phyloP scores from a whole-genome alignment of 1,140 invertebrate species.

The Hyles vespertilio region DNA sequence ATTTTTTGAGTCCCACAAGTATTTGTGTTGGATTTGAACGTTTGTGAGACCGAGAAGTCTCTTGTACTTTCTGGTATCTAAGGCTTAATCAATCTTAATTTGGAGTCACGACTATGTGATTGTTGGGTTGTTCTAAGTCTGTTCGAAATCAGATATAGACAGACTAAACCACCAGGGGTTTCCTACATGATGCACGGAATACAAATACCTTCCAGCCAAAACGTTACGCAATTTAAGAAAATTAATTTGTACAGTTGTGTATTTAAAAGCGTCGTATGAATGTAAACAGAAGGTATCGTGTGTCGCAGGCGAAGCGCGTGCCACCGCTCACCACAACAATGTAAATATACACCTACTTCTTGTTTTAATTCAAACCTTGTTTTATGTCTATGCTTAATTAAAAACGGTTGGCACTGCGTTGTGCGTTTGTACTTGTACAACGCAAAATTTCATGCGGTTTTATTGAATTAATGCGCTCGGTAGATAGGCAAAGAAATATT shows the following conservation, averaged over 20 bases:
- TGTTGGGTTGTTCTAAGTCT: neutral
- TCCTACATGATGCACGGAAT: no score
- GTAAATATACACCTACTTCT: slow-evolving; percentile 10
- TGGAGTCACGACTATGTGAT: neutral
- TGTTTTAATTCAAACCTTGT: slow-evolving; percentile 10
- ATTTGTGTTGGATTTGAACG: neutral
- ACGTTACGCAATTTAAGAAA: no score
- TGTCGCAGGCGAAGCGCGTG: slow-evolving; percentile 5
- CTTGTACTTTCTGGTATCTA: no score
- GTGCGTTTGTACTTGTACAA: neutral
- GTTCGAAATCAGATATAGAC: neutral
- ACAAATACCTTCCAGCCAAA: no score
- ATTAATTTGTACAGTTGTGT: neutral
- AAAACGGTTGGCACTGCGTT: slow-evolving; percentile 1
- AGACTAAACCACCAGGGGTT: no score
- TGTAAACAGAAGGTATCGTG: neutral
- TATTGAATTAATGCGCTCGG: neutral
- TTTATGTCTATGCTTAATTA: slow-evolving; percentile 12
- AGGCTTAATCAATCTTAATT: no score
- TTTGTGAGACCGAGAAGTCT: no score
- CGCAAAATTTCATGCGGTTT: neutral
- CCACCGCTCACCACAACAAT: slow-evolving; percentile 7
- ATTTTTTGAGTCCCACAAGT: neutral
- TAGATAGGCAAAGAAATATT: no score
- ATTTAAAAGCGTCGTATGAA: neutral